Base-by-base conservation (phyloP, 2,113 vertebrate genomes). In the Acinonyx jubatus region DNA sequence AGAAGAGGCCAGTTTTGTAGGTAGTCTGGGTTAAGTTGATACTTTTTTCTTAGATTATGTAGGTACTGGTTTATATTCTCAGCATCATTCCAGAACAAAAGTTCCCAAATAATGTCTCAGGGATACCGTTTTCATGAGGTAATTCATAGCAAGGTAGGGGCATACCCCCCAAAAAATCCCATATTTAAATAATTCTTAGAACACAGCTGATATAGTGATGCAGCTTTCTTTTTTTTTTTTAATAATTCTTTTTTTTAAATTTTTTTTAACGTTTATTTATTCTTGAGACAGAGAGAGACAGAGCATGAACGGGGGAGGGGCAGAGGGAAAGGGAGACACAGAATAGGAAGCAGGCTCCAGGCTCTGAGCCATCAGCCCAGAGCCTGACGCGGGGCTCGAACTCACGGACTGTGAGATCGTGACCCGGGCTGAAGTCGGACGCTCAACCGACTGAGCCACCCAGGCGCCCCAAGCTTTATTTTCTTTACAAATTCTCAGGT, bases 51-150 rank as follows among this genome's bases (percentile, higher is more conserved):
- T 71, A 52, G 19, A 48, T 79, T 63, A 88, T 13, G 38, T 33
- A 48, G 12, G 73, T 5, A 89, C 27, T 89, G 81, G 6, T 69
- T 68, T 95, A 14, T 81, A 50, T 81, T 73, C 5, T 68, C 50
- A 90, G 12, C 15, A 89, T 71, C 7, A 89, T 94, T 86, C 12
- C 92, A 23, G 31, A 89, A 45, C 33, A 95, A 4, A 96, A 89
- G 6, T 91, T 97, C 48, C 65, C n/a, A 95, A 78, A 84, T 82
- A 86, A 50, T 91, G 8, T 74, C 23, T 95, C n/a, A 55, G 41
- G 31, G n/a, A 78, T 57, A 71, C 4, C 29, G 0, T 71, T 76
- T 85, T 71, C 36, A 57, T 82, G 36, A 80, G 36, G 57, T n/a
- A 65, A 92, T 65, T 27, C 12, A 73, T 79, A 81, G 55, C 5